Evolutionary conservation across 2,888 invertebrate genomes (phyloP), one percentile per base, ranked within the genome.

Genomic region (Sesia bembeciformis): DNA sequence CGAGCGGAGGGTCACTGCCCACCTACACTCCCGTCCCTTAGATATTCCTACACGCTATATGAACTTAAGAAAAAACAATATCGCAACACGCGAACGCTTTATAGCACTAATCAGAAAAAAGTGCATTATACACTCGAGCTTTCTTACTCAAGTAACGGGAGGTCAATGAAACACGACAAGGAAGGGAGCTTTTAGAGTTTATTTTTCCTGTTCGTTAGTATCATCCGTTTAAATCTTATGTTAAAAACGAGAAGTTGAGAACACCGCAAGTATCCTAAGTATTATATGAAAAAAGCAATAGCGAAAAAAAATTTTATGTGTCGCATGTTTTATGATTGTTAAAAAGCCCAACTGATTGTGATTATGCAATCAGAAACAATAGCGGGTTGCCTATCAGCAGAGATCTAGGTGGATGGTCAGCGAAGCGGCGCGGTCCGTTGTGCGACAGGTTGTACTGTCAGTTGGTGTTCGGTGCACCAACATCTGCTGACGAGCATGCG

Each of bases 391-490:
- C 59, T 85, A 85, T 84, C 86, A 73, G 72, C 64, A 64, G 64
- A 68, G 81, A 86, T 85, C 87, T 83, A 62, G 55, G 61, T 59
- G 68, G 63, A 8, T 38, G 78, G 72, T 76, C 84, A 83, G 72
- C 83, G 79, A 76, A 84, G 74, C 88, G 88, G 63, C 78, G 76
- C 84, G 78, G 66, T 76, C 86, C 86, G 88, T 88, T 89, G 85
- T 63, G 76, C 86, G 81, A 89, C 90, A 89, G 89, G 88, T 89
- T 88, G 89, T 57, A 23, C 78, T 68, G 86, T 76, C 90, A 81
- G 89, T 87, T 82, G 83, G 77, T 57, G 63, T 54, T 87, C 82
- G 83, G 63, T 58, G 60, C 66, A 57, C 58, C 71, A 66, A 81
- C 87, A 83, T 92, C 91, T 87, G 87, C 81, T 74, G 70, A 62